Percentiles rank a stretch among this genome's conserved stretches.
phyloP scores from a whole-genome alignment of 2,113 vertebrate species.

The Leucosticte australis region DNA sequence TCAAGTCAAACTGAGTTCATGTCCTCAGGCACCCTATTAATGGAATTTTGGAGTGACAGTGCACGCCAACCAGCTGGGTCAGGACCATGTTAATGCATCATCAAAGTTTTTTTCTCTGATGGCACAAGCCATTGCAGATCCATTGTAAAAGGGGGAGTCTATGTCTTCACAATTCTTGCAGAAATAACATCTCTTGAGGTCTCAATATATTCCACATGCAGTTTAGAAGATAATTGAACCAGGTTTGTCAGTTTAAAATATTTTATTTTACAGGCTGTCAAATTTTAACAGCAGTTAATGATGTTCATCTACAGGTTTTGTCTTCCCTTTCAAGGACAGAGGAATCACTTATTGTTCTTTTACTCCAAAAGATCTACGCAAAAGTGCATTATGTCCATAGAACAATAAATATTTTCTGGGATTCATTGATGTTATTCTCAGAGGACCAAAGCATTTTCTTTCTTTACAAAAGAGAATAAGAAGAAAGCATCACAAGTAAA shows the following conservation, averaged over 20 bases:
- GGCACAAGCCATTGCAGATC: not conserved
- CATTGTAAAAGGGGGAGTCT: not conserved
- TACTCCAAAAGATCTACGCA: not conserved
- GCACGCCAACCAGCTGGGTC: slow-evolving; percentile 38
- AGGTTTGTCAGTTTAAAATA: not conserved
- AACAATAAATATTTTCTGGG: slow-evolving; percentile 17
- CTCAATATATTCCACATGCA: not conserved
- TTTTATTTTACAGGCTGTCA: not conserved
- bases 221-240: not conserved
- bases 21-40: slow-evolving; percentile 62
- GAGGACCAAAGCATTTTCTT: not conserved
- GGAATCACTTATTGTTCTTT: not conserved
- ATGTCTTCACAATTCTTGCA: not conserved
- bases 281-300: not conserved
- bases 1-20: slow-evolving; percentile 62
- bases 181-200: not conserved
- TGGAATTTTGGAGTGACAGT: slow-evolving; percentile 52
- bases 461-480: not conserved
- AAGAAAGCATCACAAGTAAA: not conserved
- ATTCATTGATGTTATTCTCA: not conserved
- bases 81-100: slow-evolving; percentile 40
- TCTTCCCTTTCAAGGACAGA: not conserved
- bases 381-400: not conserved
- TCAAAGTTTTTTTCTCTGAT: slow-evolving; percentile 28
- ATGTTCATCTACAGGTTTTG: not conserved